These are phyloP conservation scores for Struthio camelus DNA, from an alignment of 2,113 vertebrate genomes.

Conservation along the genomic window DNA sequence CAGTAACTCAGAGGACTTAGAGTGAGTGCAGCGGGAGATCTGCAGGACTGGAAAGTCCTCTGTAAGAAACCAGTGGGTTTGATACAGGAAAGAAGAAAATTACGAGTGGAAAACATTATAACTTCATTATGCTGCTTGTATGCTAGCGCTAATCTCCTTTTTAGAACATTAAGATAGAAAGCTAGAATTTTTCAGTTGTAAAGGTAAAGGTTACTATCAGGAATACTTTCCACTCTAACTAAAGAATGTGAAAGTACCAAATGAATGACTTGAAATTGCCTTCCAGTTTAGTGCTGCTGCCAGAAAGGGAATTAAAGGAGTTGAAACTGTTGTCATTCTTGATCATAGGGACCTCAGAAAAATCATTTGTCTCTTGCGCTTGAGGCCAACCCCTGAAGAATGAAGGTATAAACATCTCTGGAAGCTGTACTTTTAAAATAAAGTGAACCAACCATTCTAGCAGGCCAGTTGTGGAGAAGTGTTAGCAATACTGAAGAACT, in stretches of 20 bases:
- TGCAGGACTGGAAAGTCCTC: not conserved
- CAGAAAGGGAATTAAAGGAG: slow-evolving; percentile 41
- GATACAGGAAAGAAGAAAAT: not conserved
- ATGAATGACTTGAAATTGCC: not conserved
- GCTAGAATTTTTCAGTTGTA: not conserved
- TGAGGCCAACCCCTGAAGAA: not conserved
- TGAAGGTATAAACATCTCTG: not conserved
- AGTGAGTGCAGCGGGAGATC: not conserved
- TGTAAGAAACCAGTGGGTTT: not conserved
- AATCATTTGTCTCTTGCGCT: not conserved
- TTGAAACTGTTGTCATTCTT: not conserved
- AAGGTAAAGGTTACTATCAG: not conserved
- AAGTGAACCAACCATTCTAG: not conserved
- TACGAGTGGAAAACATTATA: not conserved
- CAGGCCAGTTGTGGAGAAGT: not conserved
- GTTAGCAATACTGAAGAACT: slow-evolving; percentile 36
- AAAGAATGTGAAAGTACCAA: not conserved
- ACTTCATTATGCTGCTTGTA: not conserved
- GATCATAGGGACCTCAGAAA: not conserved
- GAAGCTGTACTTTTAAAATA: not conserved
- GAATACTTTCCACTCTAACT: not conserved
- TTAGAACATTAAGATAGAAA: not conserved
- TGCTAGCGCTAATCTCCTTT: not conserved
- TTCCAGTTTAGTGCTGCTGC: slow-evolving; percentile 38
- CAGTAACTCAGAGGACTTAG: not conserved